Evolutionary conservation across 2,888 invertebrate genomes (phyloP), one percentile per base, ranked within the genome.

Genomic region (Lithophane ornitopus): DNA sequence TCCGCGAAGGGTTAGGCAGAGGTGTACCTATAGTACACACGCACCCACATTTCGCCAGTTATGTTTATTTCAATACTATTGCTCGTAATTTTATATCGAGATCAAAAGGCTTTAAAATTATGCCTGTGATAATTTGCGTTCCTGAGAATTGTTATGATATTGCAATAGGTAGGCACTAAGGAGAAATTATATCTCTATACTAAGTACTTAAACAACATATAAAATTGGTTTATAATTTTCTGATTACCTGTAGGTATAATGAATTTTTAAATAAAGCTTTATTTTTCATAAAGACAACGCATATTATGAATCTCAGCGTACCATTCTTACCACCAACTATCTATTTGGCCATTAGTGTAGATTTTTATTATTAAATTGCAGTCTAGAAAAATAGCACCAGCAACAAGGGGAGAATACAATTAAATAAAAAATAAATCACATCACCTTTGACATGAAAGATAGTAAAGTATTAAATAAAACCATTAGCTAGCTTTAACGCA

Each of bases 401-500:
- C 19, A 34, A 22, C 26, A 34, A 8, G 4, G 7, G 1, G 22
- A 34, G 19, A 44, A 34, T 1, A 39, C 14, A 58, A 80, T 39
- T 46, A 16, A 80, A 76, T 39, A 41, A 62, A 66, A 65, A n/a
- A 19, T 8, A 16, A 76, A 58, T 41, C 19, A 54, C 28, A 52
- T 72, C 34, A 71, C 22, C 44, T 58, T 62, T 54, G 70, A 39
- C 62, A 49, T 63, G 26, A 70, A 75, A 80, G 46, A 71, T 70
- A 59, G 44, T 9, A 49, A 49, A 49, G 22, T 49, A 49, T 22
- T 22, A 58, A 70, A 49, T 68, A 61, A 82, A 84, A 56, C 39
- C 59, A 73, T 63, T 69, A 63, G 65, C 19, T 70, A 63, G 76
- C 86, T 84, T 81, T 86, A 73, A 76, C 49, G 54, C 58, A 76